A percentile compares a stretch with the other conserved stretches of the same genome.
Conservation (phyloP, 2,797 vertebrate genomes). For the Orestias chungarensis region DNA sequence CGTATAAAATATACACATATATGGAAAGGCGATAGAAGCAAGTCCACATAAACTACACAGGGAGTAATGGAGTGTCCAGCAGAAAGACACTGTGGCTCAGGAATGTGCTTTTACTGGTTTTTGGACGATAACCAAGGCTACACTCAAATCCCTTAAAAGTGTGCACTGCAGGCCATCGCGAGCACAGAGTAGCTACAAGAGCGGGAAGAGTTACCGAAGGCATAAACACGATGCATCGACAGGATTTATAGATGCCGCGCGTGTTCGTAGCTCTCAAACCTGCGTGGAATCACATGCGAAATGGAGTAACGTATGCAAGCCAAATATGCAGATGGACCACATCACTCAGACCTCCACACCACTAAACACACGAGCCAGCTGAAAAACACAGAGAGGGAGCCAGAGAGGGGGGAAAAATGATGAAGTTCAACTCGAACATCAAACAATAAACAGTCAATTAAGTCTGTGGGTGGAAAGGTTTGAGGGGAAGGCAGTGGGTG, state of each 20-base stretch:
- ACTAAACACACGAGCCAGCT: slow-evolving; percentile 50
- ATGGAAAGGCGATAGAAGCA: background rate
- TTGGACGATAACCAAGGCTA: background rate
- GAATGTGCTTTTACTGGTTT: slow-evolving; percentile 1
- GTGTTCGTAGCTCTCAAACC: slow-evolving; percentile 12
- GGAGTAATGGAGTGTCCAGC: background rate
- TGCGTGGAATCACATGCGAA: slow-evolving; percentile 23
- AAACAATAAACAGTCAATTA: slow-evolving; percentile 89
- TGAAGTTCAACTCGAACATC: slow-evolving; percentile 85
- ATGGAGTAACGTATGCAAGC: slow-evolving; percentile 40
- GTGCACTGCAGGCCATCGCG: slow-evolving; percentile 55
- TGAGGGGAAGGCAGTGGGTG: slow-evolving; percentile 10
- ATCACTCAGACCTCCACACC: slow-evolving; percentile 58
- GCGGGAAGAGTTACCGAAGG: slow-evolving; percentile 24
- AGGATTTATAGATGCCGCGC: slow-evolving; percentile 35
- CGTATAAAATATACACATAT: slow-evolving; percentile 1
- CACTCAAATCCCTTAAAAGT: slow-evolving; percentile 49
- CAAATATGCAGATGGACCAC: slow-evolving; percentile 53
- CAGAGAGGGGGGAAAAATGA: slow-evolving; percentile 58
- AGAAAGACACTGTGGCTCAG: background rate
- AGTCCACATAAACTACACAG: background rate
- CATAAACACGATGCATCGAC: slow-evolving; percentile 14
- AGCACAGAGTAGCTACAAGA: slow-evolving; percentile 21
- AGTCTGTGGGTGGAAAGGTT: slow-evolving; percentile 70
- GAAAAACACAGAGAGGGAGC: slow-evolving; percentile 46